Base-by-base conservation (phyloP, 2,113 vertebrate genomes). In the Anas platyrhynchos region DNA sequence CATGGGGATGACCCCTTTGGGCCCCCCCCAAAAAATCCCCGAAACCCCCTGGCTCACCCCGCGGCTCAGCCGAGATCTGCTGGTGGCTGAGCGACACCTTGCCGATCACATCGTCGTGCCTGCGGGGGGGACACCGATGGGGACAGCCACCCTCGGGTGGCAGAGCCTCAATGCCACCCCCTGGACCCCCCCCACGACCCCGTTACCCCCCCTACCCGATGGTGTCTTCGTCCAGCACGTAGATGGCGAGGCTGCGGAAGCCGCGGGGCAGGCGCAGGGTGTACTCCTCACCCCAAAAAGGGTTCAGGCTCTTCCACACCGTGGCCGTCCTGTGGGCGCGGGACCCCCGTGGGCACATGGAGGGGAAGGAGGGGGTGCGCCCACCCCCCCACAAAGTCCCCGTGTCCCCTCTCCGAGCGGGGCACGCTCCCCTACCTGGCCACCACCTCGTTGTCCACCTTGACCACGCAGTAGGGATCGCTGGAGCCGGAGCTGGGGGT, bases 221-320 rank as follows among this genome's bases (percentile, higher is more conserved):
- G 4, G 98, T 98, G 95, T 99, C 99, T 89, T 99, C 98, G 22
- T 99, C 99, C 98, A 99, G 98, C 92, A 99, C 98, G 0, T 98
- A 99, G 94, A 99, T 95, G 13, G 98, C 95, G 61, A 99, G 98
- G 2, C 97, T 98, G 89, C 97, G 98, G 97, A 99, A 99, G 16
- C 98, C 98, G 46, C 93, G 97, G 2, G 98, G 98, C 80, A 99
- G 98, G 91, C 98, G 98, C 78, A 99, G 96, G 0, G 98, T 99
- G 96, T 98, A 99, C 88, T 99, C 99, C 82, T 99, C 99, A 0
- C 98, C 99, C 99, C 99, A 99, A 93, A 99, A 99, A 29, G 99
- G 99, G 75, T 98, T 99, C 73, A 99, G 98, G 94, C 98, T 99
- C 95, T 98, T 98, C 99, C 99, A 99, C 54, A 99, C 97, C 0